These are phyloP conservation scores for Leguminivora glycinivorella DNA, from an alignment of 1,140 invertebrate genomes.

Conservation along the genomic window DNA sequence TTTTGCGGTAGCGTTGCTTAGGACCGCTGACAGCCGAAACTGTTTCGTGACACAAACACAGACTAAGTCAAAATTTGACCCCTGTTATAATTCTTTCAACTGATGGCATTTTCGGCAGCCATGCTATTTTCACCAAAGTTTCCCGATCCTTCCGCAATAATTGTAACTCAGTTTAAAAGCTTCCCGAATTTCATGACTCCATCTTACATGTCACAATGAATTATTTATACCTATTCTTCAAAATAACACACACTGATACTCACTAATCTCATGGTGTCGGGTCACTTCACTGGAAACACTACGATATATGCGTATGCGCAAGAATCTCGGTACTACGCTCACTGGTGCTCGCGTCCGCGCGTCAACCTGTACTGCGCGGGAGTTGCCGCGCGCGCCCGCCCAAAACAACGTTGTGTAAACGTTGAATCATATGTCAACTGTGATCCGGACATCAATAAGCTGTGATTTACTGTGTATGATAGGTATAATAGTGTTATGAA, in stretches of 20 bases:
- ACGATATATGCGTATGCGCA: background rate
- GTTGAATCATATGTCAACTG: slow-evolving; percentile 30
- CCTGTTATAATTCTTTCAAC: no score
- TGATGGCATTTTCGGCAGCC: no score
- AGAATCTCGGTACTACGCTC: slow-evolving; percentile 26
- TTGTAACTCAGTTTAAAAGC: background rate
- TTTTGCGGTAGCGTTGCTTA: no score
- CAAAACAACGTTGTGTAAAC: slow-evolving; percentile 34
- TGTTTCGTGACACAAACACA: no score
- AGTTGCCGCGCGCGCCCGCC: slow-evolving; percentile 12
- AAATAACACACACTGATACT: slow-evolving; percentile 54
- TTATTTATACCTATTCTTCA: background rate
- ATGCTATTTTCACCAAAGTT: no score
- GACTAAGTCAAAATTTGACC: no score
- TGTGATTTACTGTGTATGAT: background rate
- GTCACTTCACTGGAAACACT: slow-evolving; percentile 34
- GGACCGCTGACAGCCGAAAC: no score
- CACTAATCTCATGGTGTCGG: slow-evolving; percentile 61
- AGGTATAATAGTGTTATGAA: background rate
- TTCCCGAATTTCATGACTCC: background rate
- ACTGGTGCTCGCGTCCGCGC: slow-evolving; percentile 29
- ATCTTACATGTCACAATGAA: background rate
- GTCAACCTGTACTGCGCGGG: slow-evolving; percentile 31
- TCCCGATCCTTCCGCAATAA: background rate
- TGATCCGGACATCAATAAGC: slow-evolving; percentile 2